Evolutionary conservation across 2,113 vertebrate genomes (phyloP).

Genomic region (Cynopterus brachyotis): DNA sequence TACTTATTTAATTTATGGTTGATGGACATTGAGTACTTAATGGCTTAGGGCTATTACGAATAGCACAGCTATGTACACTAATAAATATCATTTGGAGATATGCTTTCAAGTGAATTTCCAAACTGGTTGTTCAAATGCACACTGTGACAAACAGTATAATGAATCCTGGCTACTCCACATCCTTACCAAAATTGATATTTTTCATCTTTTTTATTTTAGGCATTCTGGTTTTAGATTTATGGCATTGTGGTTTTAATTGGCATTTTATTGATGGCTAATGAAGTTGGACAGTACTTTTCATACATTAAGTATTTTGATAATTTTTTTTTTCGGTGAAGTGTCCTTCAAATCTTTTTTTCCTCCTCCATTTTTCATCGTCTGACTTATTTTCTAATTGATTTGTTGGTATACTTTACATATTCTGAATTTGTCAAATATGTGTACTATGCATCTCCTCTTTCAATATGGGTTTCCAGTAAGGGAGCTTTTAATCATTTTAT

Average conservation of each 20-base stretch:
- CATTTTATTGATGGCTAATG: neutral
- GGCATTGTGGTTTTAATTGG: neutral
- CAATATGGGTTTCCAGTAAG: neutral
- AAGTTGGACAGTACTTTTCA: neutral
- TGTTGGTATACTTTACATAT: neutral
- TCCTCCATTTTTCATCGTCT: neutral
- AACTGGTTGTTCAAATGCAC: neutral
- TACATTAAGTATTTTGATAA: neutral
- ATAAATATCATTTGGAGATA: neutral
- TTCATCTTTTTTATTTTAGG: neutral
- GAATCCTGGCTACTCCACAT: neutral
- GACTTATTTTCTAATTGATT: neutral
- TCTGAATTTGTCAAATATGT: neutral
- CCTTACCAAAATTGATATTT: neutral
- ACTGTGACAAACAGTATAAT: neutral
- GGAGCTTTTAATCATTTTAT: neutral
- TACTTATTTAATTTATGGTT: neutral
- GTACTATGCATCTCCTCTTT: neutral
- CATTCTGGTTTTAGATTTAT: neutral
- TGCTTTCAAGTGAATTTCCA: neutral
- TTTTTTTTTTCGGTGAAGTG: neutral
- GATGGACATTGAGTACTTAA: neutral
- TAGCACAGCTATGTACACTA: neutral
- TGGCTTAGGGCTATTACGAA: neutral
- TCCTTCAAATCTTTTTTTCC: neutral